phyloP scores from a whole-genome alignment of 2,113 vertebrate genomes.

The Daphoenositta chrysoptera region DNA sequence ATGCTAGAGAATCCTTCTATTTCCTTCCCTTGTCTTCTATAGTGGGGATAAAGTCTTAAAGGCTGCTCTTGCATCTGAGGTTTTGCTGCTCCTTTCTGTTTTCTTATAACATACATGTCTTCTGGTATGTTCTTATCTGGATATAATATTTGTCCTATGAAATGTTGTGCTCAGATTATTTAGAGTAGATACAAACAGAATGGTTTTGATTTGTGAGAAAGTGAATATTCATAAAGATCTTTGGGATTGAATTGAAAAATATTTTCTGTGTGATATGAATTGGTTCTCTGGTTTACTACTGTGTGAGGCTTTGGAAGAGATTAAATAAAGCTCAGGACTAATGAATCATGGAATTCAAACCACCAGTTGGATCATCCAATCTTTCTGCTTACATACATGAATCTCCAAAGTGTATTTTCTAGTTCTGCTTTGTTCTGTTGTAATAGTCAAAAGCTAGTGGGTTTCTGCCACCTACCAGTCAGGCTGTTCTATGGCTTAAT shows the following conservation, averaged over 20 bases:
- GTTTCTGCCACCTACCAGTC: background rate
- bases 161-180: background rate
- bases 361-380: background rate
- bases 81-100: background rate
- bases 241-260: background rate
- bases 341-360: background rate
- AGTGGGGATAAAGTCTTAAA: background rate
- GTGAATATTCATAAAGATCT: background rate
- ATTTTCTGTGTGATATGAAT: background rate
- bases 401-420: background rate
- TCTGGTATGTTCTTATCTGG: background rate
- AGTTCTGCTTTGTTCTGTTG: background rate
- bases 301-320: background rate
- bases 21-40: background rate
- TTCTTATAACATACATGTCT: background rate
- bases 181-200: background rate
- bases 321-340: background rate
- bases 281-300: background rate
- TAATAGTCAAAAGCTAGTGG: background rate
- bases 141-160: background rate
- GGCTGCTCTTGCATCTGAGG: background rate
- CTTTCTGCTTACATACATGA: background rate
- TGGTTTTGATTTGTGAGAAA: background rate
- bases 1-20: background rate
- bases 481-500: background rate